These are phyloP conservation scores for Apamea epomidion DNA, from an alignment of 2,888 invertebrate species.

Conservation along the genomic window DNA sequence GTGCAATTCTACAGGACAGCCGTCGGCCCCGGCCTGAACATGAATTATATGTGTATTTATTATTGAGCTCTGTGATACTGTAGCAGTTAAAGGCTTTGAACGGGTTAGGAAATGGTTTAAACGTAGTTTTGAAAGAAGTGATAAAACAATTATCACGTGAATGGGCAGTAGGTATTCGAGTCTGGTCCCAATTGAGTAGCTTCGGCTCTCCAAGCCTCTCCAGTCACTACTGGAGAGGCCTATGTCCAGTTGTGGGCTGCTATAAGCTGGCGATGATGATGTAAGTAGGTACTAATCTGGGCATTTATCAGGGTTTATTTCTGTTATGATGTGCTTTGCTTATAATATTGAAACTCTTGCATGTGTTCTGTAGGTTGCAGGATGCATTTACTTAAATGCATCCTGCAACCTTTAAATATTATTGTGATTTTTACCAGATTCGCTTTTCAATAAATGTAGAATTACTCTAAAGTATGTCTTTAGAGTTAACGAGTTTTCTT, in stretches of 20 bases:
- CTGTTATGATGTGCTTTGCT: not conserved
- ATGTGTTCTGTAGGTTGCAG: not conserved
- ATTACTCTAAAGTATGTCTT: too few species aligned
- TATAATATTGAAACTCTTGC: not conserved
- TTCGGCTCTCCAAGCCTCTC: too few species aligned
- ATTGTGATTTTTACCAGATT: not conserved
- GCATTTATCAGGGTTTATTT: not conserved
- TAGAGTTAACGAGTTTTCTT: not conserved
- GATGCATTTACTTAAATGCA: not conserved
- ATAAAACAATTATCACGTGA: not conserved
- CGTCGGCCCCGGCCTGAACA: not conserved
- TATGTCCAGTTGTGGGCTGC: not conserved
- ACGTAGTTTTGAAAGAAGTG: not conserved
- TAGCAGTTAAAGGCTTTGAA: not conserved
- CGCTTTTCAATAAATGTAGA: not conserved
- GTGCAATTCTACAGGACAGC: conserved; percentile 29
- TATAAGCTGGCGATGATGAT: not conserved
- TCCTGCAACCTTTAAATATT: not conserved
- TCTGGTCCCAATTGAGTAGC: not conserved
- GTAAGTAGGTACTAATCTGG: not conserved
- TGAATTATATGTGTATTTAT: conserved; percentile 4
- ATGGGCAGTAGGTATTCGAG: not conserved
- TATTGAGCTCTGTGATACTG: not conserved
- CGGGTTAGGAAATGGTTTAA: not conserved
- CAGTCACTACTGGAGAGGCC: not conserved